These are phyloP conservation scores for Leucophenga montana DNA, from an alignment of 2,888 invertebrate species.

Conservation along the genomic window DNA sequence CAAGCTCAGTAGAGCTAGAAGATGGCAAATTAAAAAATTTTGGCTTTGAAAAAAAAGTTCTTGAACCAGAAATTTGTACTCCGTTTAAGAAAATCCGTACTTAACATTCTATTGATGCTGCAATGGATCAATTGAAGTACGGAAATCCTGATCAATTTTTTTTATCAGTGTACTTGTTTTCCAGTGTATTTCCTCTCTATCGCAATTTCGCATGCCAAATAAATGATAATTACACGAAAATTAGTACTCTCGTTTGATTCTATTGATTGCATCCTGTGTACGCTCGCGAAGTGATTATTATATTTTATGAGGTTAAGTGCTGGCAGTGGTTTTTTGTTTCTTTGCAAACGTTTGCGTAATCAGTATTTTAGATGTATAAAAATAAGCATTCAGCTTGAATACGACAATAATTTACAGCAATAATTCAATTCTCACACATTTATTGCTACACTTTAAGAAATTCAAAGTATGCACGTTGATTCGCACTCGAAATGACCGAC, in stretches of 20 bases:
- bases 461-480: too few species aligned
- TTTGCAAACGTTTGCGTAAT: background rate
- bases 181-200: constrained; percentile 16
- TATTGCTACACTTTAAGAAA: too few species aligned
- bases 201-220: constrained; percentile 10
- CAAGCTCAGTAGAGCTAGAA: too few species aligned
- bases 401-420: background rate
- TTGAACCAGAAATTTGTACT: too few species aligned
- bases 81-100: too few species aligned
- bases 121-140: too few species aligned
- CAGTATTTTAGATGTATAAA: background rate
- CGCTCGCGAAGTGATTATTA: background rate
- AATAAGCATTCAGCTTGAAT: background rate
- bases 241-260: constrained; percentile 1
- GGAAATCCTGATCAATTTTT: too few species aligned
- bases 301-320: constrained; percentile 9
- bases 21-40: too few species aligned
- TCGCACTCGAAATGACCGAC: too few species aligned
- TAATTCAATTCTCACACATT: too few species aligned
- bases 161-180: background rate
- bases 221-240: constrained; percentile 14
- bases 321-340: background rate
- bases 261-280: constrained; percentile 24
- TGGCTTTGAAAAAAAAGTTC: too few species aligned
- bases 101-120: too few species aligned